Percentiles rank a stretch among this genome's conserved stretches.
Conservation (phyloP, 1,140 invertebrate genomes). For the Lucilia sericata region DNA sequence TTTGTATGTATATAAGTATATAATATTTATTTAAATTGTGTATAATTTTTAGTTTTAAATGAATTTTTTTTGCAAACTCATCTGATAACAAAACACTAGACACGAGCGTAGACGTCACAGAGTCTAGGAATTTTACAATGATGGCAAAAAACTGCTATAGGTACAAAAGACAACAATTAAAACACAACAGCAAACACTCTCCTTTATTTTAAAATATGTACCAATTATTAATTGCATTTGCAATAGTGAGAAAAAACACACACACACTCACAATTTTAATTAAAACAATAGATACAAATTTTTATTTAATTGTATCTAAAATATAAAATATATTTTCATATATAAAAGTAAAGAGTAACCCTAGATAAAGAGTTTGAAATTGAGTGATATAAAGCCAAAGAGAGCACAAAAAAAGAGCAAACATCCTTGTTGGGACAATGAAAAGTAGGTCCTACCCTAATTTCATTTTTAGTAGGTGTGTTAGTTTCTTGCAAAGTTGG, state of each 20-base stretch:
- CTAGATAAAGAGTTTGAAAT: no score
- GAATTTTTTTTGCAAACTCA: background rate
- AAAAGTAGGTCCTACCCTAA: constrained; percentile 34
- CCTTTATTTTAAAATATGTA: background rate
- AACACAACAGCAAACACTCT: background rate
- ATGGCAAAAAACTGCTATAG: background rate
- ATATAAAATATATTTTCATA: background rate
- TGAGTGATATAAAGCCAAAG: no score
- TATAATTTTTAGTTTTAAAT: background rate
- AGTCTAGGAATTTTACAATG: background rate
- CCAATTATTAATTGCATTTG: background rate
- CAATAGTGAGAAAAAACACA: no score
- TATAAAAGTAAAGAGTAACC: background rate
- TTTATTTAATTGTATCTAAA: background rate
- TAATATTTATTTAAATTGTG: background rate
- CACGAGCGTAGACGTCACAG: background rate
- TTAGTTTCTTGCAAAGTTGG: background rate
- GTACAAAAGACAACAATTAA: background rate
- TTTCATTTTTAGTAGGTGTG: constrained; percentile 17
- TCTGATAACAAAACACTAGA: background rate
- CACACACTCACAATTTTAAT: no score
- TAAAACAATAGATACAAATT: background rate
- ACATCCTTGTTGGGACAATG: background rate
- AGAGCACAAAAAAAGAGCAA: background rate
- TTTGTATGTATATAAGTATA: background rate